Conservation (phyloP, 1,140 invertebrate genomes). For the Drosophila mauritiana region DNA sequence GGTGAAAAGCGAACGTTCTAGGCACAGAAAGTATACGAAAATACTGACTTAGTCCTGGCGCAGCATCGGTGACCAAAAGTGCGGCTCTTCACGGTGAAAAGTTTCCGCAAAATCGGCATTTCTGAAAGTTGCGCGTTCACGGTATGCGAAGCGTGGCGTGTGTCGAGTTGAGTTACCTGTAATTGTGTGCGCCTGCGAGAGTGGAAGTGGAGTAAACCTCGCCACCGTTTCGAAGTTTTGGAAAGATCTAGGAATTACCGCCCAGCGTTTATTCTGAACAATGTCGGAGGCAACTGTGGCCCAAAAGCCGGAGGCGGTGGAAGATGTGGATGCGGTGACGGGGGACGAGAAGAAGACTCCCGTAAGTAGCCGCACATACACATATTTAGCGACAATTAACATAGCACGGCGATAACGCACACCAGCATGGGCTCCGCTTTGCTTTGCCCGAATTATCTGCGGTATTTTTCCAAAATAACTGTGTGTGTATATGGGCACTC, state of each 20-base stretch:
- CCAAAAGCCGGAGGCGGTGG: slow-evolving; percentile 61
- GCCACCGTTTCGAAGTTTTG: slow-evolving; percentile 49
- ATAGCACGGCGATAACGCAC: slow-evolving; percentile 63
- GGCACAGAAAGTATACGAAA: slow-evolving; percentile 33
- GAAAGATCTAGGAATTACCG: slow-evolving; percentile 45
- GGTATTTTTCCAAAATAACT: slow-evolving; percentile 73
- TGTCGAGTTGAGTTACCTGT: slow-evolving; percentile 72
- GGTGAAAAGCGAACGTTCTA: slow-evolving; percentile 35
- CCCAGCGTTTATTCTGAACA: slow-evolving; percentile 2
- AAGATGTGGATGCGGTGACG: slow-evolving; percentile 45
- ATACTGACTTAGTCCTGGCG: slow-evolving; percentile 19
- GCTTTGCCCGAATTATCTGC: slow-evolving; percentile 62
- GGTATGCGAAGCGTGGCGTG: slow-evolving; percentile 74
- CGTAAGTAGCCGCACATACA: slow-evolving; percentile 54
- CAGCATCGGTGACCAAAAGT: slow-evolving; percentile 7
- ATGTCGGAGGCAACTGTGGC: slow-evolving; percentile 69
- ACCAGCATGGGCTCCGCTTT: slow-evolving; percentile 14
- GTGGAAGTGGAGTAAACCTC: slow-evolving; percentile 46
- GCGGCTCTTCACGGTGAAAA: slow-evolving; percentile 24
- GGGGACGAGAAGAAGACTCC: slow-evolving; percentile 69
- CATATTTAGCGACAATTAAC: slow-evolving; percentile 68
- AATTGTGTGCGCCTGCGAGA: slow-evolving; percentile 54
- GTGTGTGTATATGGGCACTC: slow-evolving; percentile 11
- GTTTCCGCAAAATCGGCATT: slow-evolving; percentile 44
- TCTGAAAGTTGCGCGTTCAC: slow-evolving; percentile 75